A percentile compares a stretch with the other conserved stretches of the same genome.
phyloP scores from a whole-genome alignment of 2,797 vertebrate genomes.

The Myotis findleyi region DNA sequence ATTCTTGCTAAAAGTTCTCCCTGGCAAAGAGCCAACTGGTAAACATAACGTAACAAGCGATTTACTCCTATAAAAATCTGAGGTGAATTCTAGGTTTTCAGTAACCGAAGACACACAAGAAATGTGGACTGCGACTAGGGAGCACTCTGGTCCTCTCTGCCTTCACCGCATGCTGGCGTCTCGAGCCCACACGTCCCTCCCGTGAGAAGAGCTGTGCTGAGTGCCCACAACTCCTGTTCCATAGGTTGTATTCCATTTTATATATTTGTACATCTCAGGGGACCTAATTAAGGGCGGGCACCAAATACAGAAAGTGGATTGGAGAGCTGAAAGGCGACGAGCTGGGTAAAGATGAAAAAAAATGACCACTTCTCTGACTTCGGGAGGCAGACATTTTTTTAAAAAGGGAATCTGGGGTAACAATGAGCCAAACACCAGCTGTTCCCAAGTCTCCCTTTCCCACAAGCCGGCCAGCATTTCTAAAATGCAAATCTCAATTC shows the following conservation, averaged over 20 bases:
- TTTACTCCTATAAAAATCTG: slow-evolving; percentile 79
- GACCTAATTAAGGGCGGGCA: slow-evolving; percentile 65
- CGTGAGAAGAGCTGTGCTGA: slow-evolving; percentile 64
- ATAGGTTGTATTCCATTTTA: slow-evolving; percentile 38
- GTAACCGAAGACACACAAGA: slow-evolving; percentile 80
- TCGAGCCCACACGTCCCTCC: slow-evolving; percentile 65
- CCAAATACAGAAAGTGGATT: slow-evolving; percentile 57
- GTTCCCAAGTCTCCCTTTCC: slow-evolving; percentile 73
- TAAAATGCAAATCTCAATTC: slow-evolving; percentile 64
- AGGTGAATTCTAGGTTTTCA: slow-evolving; percentile 81
- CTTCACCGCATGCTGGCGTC: slow-evolving; percentile 66
- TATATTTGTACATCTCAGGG: slow-evolving; percentile 77
- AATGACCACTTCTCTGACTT: slow-evolving; percentile 66
- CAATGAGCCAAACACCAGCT: slow-evolving; percentile 78
- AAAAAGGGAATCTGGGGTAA: slow-evolving; percentile 81
- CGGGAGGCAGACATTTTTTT: neutral
- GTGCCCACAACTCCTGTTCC: slow-evolving; percentile 67
- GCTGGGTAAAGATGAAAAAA: slow-evolving; percentile 72
- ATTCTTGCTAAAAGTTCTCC: slow-evolving; percentile 85
- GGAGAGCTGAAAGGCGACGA: slow-evolving; percentile 46
- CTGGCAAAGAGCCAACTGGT: slow-evolving; percentile 80
- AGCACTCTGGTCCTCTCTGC: slow-evolving; percentile 83
- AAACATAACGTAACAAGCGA: slow-evolving; percentile 83
- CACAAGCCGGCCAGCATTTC: slow-evolving; percentile 78
- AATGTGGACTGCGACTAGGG: slow-evolving; percentile 82